Evolutionary conservation across 2,797 vertebrate genomes (phyloP).

Genomic region (Dallia pectoralis): DNA sequence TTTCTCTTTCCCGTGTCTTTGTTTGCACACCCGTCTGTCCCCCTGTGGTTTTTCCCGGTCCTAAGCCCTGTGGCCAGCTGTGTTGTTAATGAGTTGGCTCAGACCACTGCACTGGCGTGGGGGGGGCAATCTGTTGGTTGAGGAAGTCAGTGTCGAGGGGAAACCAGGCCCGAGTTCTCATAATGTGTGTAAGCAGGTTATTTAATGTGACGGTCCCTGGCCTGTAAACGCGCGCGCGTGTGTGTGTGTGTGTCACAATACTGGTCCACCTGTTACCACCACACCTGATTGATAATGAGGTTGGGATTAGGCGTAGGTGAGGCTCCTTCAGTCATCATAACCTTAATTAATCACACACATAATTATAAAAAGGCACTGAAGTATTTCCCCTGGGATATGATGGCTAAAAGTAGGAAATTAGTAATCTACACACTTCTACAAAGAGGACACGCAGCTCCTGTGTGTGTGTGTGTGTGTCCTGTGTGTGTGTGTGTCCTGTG

Average conservation of each 20-base stretch:
- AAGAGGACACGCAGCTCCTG: not conserved
- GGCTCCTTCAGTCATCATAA: slow-evolving; percentile 66
- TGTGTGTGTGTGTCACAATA: slow-evolving; percentile 45
- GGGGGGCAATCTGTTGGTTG: slow-evolving; percentile 59
- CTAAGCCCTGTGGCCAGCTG: slow-evolving; percentile 59
- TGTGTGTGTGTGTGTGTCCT: not conserved
- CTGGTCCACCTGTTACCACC: slow-evolving; percentile 58
- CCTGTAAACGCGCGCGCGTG: slow-evolving; percentile 22
- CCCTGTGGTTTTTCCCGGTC: slow-evolving; percentile 43
- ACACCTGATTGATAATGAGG: slow-evolving; percentile 57
- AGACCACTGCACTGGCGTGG: slow-evolving; percentile 45
- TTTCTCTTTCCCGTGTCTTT: slow-evolving; percentile 29
- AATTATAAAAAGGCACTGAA: slow-evolving; percentile 60
- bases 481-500: not conserved
- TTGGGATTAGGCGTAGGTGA: slow-evolving; percentile 56
- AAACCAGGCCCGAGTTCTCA: slow-evolving; percentile 32
- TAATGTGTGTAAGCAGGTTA: slow-evolving; percentile 24
- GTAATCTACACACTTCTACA: not conserved
- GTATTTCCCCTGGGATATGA: slow-evolving; percentile 60
- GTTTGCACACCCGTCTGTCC: slow-evolving; percentile 25
- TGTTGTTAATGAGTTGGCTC: slow-evolving; percentile 72
- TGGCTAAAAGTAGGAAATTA: slow-evolving; percentile 49
- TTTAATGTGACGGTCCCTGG: not conserved
- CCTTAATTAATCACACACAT: slow-evolving; percentile 71
- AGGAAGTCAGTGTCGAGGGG: slow-evolving; percentile 14